phyloP scores from a whole-genome alignment of 92 coral and sea anemone species.

The Diadumene lineata region DNA sequence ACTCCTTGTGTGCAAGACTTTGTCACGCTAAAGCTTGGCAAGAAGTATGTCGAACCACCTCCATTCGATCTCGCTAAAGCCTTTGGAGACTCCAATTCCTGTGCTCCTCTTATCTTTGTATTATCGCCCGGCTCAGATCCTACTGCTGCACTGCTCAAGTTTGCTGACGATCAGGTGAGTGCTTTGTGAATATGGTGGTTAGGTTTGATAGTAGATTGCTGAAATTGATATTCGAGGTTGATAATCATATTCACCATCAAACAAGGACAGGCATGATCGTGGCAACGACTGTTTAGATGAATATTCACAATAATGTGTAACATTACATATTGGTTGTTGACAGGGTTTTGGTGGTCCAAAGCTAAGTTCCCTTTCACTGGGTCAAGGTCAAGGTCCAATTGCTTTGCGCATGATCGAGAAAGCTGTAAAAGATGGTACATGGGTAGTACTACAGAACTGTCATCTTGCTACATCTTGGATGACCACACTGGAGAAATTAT shows the following conservation, averaged over 20 bases:
- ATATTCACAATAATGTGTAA: no score
- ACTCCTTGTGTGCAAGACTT: conserved; percentile 96
- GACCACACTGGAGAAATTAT: conserved; percentile 97
- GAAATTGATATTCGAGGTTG: no score
- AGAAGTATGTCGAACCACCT: conserved; percentile 92
- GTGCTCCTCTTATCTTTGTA: conserved; percentile 95
- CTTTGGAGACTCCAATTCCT: conserved; percentile 91
- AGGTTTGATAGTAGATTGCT: no score
- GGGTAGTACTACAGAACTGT: conserved; percentile 99
- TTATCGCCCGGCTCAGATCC: conserved; percentile 99
- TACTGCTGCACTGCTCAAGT: conserved; percentile 96
- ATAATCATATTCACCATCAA: no score
- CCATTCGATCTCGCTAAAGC: conserved; percentile 98
- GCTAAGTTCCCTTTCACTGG: conserved; percentile 95
- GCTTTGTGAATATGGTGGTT: no score
- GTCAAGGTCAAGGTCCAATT: conserved; percentile 99
- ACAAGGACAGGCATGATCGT: no score
- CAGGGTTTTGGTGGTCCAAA: conserved; percentile 99
- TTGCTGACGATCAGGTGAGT: conserved; percentile 97
- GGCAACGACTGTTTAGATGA: no score
- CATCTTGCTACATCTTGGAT: conserved; percentile 99
- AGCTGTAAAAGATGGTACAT: conserved; percentile 95
- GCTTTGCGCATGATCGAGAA: conserved; percentile 99
- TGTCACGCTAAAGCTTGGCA: conserved; percentile 88
- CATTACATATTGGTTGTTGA: background rate